Evolutionary conservation across 2,113 vertebrate species (phyloP), one percentile per base, ranked within the genome.

Genomic region (Percopsis transmontana): DNA sequence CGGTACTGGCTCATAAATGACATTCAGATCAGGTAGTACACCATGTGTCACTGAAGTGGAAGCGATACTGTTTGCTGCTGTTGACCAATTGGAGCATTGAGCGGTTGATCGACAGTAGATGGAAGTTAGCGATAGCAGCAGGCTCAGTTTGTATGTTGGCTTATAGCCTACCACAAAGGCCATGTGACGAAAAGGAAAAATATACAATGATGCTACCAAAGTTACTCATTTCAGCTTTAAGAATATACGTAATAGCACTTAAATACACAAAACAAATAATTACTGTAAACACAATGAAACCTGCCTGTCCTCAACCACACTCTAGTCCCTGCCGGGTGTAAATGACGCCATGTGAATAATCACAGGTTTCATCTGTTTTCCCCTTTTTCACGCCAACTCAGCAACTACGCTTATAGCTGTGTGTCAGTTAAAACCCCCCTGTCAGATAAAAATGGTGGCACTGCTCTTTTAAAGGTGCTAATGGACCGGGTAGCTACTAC

Each of bases 301-400:
- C 51, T 33, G 39, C 14, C 23, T 24, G 0, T 56, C 59, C 52
- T 78, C 66, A 47, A 2, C 16, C 55, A 66, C 57, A 68, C 69
- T 72, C 57, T 76, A 77, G 84, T 77, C 66, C 70, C 44, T 59
- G 24, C 61, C 70, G 48, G 76, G 85, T 79, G 27, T 33, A 33
- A 78, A 79, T 70, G 66, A 62, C 63, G 38, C 72, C 55, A 74
- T 79, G 66, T 57, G 45, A 82, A 78, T 84, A 84, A 87, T 89
- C 74, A 87, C 58, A 77, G 85, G 74, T 63, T 85, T 81, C 54
- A 14, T 74, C 63, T 39, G 48, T 68, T 58, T 58, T 44, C 61
- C 7, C 20, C 48, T n/a, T 69, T 48, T 78, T 85, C 65, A 55
- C 75, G 64, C 64, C 70, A 70, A 54, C n/a, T 81, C 71, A 78